Evolutionary conservation across 2,797 vertebrate genomes (phyloP).

Genomic region (Gadopsis marmoratus): DNA sequence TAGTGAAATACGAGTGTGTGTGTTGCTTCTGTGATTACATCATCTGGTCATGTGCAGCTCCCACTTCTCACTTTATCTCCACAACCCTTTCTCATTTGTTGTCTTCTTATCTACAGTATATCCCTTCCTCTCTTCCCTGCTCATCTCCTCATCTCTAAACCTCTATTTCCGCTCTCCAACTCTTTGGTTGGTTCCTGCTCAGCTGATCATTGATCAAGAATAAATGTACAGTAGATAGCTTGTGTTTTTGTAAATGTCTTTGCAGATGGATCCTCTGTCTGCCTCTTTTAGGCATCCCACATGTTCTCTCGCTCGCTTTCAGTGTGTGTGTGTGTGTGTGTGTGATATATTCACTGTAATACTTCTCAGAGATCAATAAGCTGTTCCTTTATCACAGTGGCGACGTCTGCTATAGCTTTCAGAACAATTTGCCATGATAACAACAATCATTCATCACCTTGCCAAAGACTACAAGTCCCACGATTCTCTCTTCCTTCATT

Average conservation of each 20-base stretch:
- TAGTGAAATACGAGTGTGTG: not conserved
- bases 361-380: slow-evolving; percentile 96
- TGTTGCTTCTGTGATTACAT: slow-evolving; percentile 10
- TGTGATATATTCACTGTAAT: slow-evolving; percentile 96
- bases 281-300: not conserved
- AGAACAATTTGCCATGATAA: slow-evolving; percentile 93
- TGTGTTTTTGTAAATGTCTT: slow-evolving; percentile 22
- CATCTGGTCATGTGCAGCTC: slow-evolving; percentile 4
- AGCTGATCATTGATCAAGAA: not conserved
- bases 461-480: slow-evolving; percentile 71
- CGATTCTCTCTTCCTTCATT: slow-evolving; percentile 39
- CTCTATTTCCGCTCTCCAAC: slow-evolving; percentile 40
- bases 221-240: not conserved
- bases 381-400: slow-evolving; percentile 88
- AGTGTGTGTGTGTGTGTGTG: slow-evolving; percentile 46
- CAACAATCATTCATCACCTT: slow-evolving; percentile 94
- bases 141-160: slow-evolving; percentile 59
- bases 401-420: slow-evolving; percentile 92
- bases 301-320: not conserved
- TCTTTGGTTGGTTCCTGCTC: slow-evolving; percentile 25
- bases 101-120: slow-evolving; percentile 52
- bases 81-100: slow-evolving; percentile 60
- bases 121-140: slow-evolving; percentile 39
- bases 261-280: slow-evolving; percentile 5
- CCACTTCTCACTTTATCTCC: slow-evolving; percentile 43